Evolutionary conservation across 2,113 vertebrate genomes (phyloP).

Genomic region (Mesocricetus auratus): DNA sequence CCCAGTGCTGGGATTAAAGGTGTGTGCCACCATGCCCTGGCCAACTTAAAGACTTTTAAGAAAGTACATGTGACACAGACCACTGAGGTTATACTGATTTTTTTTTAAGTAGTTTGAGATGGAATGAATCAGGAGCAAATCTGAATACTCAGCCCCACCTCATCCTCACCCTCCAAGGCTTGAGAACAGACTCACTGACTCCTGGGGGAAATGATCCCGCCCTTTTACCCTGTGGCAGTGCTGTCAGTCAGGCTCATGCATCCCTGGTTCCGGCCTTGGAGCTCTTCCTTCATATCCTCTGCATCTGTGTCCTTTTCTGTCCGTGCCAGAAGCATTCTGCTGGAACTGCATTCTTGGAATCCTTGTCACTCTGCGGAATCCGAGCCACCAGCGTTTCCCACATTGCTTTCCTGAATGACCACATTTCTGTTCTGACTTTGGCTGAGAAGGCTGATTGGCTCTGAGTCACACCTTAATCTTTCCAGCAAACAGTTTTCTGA

Average conservation of each 20-base stretch:
- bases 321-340: not conserved
- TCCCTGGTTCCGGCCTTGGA: not conserved
- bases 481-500: not conserved
- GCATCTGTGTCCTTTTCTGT: not conserved
- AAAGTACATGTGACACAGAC: conserved; percentile 2
- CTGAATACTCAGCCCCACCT: not conserved
- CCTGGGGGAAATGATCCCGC: too few species aligned
- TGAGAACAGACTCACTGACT: not conserved
- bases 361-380: not conserved
- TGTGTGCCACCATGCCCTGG: too few species aligned
- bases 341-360: not conserved
- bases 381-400: not conserved
- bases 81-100: not conserved
- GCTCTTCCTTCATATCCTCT: not conserved
- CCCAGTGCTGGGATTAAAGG: not conserved
- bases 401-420: not conserved
- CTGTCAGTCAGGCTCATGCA: not conserved
- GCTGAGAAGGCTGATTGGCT: not conserved
- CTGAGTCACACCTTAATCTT: not conserved
- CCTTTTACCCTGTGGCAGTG: not conserved
- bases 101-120: conserved; percentile 28
- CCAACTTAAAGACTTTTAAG: conserved; percentile 15
- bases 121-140: not conserved
- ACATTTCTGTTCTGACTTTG: not conserved
- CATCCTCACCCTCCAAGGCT: not conserved